Conservation (phyloP, 1,140 invertebrate genomes). For the Hormaphis cornu region DNA sequence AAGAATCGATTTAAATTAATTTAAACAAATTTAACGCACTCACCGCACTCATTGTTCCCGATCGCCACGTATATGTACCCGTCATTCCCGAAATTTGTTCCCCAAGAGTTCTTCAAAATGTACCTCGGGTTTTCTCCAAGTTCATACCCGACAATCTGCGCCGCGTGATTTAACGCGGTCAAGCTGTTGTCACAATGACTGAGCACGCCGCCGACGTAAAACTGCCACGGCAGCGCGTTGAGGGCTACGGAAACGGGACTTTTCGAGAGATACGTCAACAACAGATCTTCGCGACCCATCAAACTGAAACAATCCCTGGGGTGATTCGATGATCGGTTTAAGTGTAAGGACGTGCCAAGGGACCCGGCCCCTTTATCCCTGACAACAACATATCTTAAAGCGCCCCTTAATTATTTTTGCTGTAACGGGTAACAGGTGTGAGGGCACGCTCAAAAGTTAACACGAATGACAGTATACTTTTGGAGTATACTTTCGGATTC, state of each 20-base stretch:
- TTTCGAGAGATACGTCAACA: constrained; percentile 48
- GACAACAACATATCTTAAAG: no score
- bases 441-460: no score
- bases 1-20: no score
- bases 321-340: no score
- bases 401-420: no score
- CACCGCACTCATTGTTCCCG: constrained; percentile 68
- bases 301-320: constrained; percentile 47
- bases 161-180: constrained; percentile 68
- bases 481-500: no score
- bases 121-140: constrained; percentile 65
- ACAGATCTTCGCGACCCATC: constrained; percentile 54
- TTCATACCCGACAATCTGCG: constrained; percentile 73
- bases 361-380: no score
- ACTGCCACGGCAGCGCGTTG: constrained; percentile 77
- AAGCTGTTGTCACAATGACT: constrained; percentile 60
- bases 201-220: constrained; percentile 78
- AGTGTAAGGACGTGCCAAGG: no score
- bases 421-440: no score
- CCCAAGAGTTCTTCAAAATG: constrained; percentile 82
- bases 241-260: constrained; percentile 71
- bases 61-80: constrained; percentile 72
- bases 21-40: constrained; percentile 26
- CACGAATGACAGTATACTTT: no score
- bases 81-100: constrained; percentile 58